These are phyloP conservation scores for Andrena chrysosceles DNA, from an alignment of 2,888 invertebrate genomes.

Conservation along the genomic window DNA sequence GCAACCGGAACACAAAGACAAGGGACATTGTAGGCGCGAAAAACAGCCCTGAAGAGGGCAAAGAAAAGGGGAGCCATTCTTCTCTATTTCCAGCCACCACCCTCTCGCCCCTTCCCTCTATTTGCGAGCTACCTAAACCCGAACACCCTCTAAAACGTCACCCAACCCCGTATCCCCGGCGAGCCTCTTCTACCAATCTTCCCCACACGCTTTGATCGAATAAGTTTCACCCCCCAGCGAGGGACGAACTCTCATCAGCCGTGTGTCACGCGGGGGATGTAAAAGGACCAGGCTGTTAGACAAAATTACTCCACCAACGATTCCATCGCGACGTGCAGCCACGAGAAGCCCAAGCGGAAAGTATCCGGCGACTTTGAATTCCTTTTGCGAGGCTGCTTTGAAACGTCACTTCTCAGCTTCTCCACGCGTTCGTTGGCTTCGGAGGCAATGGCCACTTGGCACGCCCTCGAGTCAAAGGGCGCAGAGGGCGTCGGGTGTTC, in stretches of 20 bases:
- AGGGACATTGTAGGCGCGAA: neutral
- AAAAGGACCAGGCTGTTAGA: slow-evolving; percentile 1
- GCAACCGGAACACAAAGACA: neutral
- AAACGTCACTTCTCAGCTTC: neutral
- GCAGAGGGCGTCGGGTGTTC: neutral
- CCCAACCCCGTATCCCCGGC: neutral
- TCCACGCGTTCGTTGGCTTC: neutral
- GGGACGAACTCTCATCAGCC: slow-evolving; percentile 15
- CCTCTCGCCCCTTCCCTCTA: neutral
- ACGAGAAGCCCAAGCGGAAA: neutral
- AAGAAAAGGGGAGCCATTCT: neutral
- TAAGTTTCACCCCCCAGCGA: neutral
- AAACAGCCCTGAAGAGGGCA: neutral
- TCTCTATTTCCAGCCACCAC: neutral
- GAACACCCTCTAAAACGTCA: neutral
- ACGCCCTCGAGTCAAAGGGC: neutral
- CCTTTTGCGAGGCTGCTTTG: neutral
- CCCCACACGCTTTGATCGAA: slow-evolving; percentile 22
- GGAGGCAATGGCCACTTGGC: neutral
- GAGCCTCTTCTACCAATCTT: neutral
- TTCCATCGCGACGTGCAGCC: slow-evolving; percentile 1
- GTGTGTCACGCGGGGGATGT: neutral
- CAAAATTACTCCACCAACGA: slow-evolving; percentile 25
- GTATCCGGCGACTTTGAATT: neutral
- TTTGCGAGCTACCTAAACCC: slow-evolving; percentile 5